Evolutionary conservation across 2,888 invertebrate genomes (phyloP), one percentile per base, ranked within the genome.

Genomic region (Dryocosmus kuriphilus): DNA sequence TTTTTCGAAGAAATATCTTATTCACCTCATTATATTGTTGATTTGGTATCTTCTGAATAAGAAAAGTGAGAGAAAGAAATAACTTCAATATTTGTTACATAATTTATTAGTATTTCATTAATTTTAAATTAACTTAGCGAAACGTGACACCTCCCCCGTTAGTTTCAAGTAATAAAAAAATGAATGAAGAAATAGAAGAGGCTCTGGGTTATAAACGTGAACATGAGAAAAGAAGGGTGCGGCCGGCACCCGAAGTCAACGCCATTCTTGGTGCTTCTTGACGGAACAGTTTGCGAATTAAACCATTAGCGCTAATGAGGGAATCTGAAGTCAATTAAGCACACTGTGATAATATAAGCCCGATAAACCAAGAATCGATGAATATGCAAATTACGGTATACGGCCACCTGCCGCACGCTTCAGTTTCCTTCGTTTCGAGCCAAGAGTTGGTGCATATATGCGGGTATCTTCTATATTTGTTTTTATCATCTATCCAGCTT

Each of bases 281-380:
- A 71, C 30, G 30, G 30, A 71, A 71, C 71, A 46, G 71, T 71
- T 71, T 71, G 41, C 51, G 85, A 88, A 90, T 89, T 89, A 86
- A 88, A 85, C 87, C 87, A 88, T 89, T 89, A 87, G 87, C 86
- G 83, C 87, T 89, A 89, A 89, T 88, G 89, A 89, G 89, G 85
- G 88, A 89, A 89, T 89, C 87, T 86, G 84, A 86, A 88, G 88
- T 87, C 88, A 90, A 90, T 89, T 90, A 90, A 87, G 87, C 86
- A 86, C 85, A 81, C 85, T 75, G 81, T 82, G 88, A 89, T 89
- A 88, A 90, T 88, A 87, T 83, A 83, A 81, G 84, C 81, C 85
- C 85, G 88, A 88, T 89, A 88, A 88, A 84, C 81, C 78, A 78
- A 83, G 84, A 86, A 85, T 84, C 87, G 85, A 89, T 90, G 89